Conservation (phyloP, 2,797 vertebrate species). For the Diceros bicornis region DNA sequence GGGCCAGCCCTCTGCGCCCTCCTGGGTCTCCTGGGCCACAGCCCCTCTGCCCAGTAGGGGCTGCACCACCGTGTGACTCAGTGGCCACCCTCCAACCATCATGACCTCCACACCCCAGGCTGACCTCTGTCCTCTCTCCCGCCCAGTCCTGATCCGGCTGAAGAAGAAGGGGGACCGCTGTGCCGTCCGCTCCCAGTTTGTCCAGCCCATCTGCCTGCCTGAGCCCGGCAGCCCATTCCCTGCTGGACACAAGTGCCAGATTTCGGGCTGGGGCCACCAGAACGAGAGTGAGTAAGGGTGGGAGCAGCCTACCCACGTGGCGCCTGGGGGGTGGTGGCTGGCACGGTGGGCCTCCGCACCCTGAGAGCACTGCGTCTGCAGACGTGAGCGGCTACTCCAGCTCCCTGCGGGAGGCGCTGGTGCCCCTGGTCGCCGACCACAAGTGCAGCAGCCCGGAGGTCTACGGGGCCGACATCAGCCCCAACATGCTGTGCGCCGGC, state of each 20-base stretch:
- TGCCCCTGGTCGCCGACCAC: constrained; percentile 92
- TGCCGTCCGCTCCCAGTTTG: constrained; percentile 93
- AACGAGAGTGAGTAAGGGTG: constrained; percentile 93
- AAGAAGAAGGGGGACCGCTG: constrained; percentile 94
- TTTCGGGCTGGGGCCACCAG: constrained; percentile 96
- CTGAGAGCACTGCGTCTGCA: background rate
- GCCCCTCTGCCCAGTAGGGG: background rate
- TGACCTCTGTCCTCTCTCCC: constrained; percentile 16
- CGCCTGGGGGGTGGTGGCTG: rapidly evolving
- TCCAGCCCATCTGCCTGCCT: constrained; percentile 96
- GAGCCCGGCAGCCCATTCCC: constrained; percentile 90
- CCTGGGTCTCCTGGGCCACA: background rate
- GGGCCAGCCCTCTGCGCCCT: background rate
- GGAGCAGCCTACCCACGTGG: rapidly evolving
- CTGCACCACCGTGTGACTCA: rapidly evolving
- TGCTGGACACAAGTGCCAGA: constrained; percentile 92
- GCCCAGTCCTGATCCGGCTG: constrained; percentile 94
- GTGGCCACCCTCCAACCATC: constrained; percentile 60
- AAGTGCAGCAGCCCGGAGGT: constrained; percentile 93
- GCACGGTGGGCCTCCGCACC: rapidly evolving
- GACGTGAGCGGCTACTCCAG: constrained; percentile 89
- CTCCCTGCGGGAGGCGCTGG: constrained; percentile 92
- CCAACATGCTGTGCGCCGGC: constrained; percentile 97
- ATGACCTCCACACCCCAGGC: background rate
- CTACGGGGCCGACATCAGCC: constrained; percentile 94